Percentiles rank a stretch among this genome's conserved stretches.
These are phyloP conservation scores for Craterocephalus amniculus DNA, from an alignment of 2,797 vertebrate genomes.

Conservation along the genomic window DNA sequence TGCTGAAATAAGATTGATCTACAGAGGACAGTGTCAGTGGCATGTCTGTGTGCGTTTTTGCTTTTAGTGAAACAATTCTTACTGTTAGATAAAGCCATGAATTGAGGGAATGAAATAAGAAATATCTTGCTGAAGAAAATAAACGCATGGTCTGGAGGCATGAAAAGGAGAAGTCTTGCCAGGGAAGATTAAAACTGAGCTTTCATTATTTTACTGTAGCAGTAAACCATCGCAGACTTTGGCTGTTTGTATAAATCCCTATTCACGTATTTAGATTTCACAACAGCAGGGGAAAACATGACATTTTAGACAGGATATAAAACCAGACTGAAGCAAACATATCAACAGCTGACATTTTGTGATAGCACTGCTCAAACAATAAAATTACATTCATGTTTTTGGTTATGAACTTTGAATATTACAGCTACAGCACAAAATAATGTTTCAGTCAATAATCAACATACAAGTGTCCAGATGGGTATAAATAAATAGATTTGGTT, in stretches of 20 bases:
- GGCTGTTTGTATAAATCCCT: neutral
- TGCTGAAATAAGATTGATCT: neutral
- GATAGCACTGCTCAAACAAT: no score
- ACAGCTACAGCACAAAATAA: no score
- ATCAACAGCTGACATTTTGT: neutral
- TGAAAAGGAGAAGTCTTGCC: neutral
- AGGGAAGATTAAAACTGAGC: neutral
- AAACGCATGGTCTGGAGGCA: neutral
- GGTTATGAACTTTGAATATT: no score
- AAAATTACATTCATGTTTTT: no score
- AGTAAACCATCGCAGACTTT: neutral
- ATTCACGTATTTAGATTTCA: neutral
- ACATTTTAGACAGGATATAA: neutral
- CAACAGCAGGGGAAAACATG: neutral
- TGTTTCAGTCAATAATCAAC: no score
- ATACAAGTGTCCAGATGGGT: no score
- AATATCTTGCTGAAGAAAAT: neutral
- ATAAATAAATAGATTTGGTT: no score
- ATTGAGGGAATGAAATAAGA: neutral
- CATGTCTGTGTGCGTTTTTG: conserved; percentile 4
- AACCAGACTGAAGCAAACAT: neutral
- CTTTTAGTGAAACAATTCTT: neutral
- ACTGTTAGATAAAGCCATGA: neutral
- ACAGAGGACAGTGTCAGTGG: conserved; percentile 5
- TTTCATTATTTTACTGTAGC: neutral